Conservation (phyloP, 2,888 invertebrate genomes). For the Elgonia sp. region DNA sequence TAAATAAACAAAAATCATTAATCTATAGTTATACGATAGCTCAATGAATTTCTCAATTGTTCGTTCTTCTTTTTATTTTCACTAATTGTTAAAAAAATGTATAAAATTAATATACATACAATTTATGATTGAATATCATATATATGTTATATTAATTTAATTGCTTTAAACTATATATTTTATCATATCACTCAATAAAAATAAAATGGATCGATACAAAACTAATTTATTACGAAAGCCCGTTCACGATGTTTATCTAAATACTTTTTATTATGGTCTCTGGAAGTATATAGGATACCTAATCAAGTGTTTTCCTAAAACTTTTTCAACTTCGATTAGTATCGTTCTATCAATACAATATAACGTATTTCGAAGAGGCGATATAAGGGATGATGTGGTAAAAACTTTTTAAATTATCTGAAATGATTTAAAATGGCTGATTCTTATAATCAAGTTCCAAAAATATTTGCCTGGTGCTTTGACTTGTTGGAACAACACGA, state of each 20-base stretch:
- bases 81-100: too few species aligned
- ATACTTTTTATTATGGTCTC: conserved; percentile 62
- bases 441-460: conserved; percentile 53
- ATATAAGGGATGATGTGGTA: conserved; percentile 63
- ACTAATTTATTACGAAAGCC: conserved; percentile 65
- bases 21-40: too few species aligned
- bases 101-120: too few species aligned
- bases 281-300: conserved; percentile 66
- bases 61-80: too few species aligned
- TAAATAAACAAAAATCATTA: too few species aligned
- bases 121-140: too few species aligned
- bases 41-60: too few species aligned
- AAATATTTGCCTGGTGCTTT: conserved; percentile 31
- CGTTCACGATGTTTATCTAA: conserved; percentile 71
- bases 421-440: conserved; percentile 62
- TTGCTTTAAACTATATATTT: too few species aligned
- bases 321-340: conserved; percentile 72
- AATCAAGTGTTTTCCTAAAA: conserved; percentile 69
- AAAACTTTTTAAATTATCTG: conserved; percentile 73
- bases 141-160: too few species aligned
- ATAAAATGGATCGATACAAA: conserved; percentile 63
- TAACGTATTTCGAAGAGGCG: conserved; percentile 42
- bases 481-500: not conserved
- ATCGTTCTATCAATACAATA: conserved; percentile 66
- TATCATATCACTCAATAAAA: too few species aligned